Evolutionary conservation across 2,797 vertebrate species (phyloP), one percentile per base, ranked within the genome.

Genomic region (Buceros bicornis): DNA sequence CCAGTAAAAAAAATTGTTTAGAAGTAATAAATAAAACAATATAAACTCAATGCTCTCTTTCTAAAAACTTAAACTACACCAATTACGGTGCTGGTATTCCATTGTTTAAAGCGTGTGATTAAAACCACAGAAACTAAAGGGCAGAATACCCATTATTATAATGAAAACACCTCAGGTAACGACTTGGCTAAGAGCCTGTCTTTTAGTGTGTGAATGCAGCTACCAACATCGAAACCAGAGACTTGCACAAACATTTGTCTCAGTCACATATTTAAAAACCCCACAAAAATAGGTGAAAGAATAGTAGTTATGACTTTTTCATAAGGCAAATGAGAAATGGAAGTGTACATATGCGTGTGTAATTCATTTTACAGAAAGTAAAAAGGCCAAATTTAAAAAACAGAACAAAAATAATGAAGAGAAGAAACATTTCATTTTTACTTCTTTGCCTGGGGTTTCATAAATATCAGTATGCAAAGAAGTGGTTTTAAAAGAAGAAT

Each of bases 251-350:
- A 42, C 2, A 69, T 47, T 66, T 76, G 11, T 28, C 47, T 74
- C 24, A 50, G 20, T 42, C 10, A 28, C 7, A 65, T 25, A 13
- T 37, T 2, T 86, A 62, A 33, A 42, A 19, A 0, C 0, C 5
- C 10, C 4, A 35, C 13, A 64, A 57, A 69, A 57, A 22, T n/a
- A 47, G 4, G 3, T 40, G 6, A 3, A 69, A 48, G 11, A 66
- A 28, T 4, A 83, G 3, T 4, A 42, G 12, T 5, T 42, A 11
- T 20, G 21, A 57, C 2, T 35, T 69, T 57, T 48, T 71, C 22
- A 12, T 22, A 42, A 65, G 9, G 14, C 3, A 79, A 81, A 72
- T 6, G 3, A 25, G 10, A 82, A 81, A 84, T 33, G 2, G 31
- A 89, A 76, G 8, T 3, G 4, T 11, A 56, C 29, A 13, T 20